Evolutionary conservation across 2,888 invertebrate genomes (phyloP), one percentile per base, ranked within the genome.

Genomic region (Prenolepis imparis): DNA sequence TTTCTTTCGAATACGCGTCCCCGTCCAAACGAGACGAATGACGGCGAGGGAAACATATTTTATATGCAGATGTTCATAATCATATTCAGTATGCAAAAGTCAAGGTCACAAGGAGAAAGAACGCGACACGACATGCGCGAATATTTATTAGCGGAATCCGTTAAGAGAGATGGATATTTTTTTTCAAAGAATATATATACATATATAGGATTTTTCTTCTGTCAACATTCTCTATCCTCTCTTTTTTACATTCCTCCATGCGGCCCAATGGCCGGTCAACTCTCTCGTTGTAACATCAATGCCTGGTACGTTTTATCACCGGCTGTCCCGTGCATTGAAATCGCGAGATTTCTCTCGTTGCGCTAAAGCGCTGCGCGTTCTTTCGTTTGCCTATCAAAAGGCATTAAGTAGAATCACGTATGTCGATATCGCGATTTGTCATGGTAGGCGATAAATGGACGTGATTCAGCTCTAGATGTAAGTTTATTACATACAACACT

Each of bases 321-420:
- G 88, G 61, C 87, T 88, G 89, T 86, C 86, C 74, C 92, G 85
- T 90, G 93, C 93, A 90, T 93, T 93, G 93, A 93, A 93, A 90
- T 93, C 93, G 88, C 93, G 88, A 67, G 87, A 86, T 86, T 84
- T 82, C 85, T 82, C 85, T 48, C 72, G 61, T 41, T 70, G 70
- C 57, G 41, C 9, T 78, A 78, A 70, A 70, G n/a, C 41, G 41
- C 41, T 52, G 52, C 67, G n/a, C 28, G 32, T 21, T 78, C 66
- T 55, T 55, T 66, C 66, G n/a, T 77, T 44, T 59, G 32, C 41
- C 18, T 24, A n/a, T 21, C 21, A 36, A 57, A 68, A 32, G n/a
- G n/a, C 28, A 12, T 67, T 57, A 67, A 57, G 2, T 44, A 41
- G n/a, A 57, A 32, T 59, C 36, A 36, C n/a, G 18, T 39, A 24